Evolutionary conservation across 2,888 invertebrate species (phyloP).

Genomic region (Clunio marinus): DNA sequence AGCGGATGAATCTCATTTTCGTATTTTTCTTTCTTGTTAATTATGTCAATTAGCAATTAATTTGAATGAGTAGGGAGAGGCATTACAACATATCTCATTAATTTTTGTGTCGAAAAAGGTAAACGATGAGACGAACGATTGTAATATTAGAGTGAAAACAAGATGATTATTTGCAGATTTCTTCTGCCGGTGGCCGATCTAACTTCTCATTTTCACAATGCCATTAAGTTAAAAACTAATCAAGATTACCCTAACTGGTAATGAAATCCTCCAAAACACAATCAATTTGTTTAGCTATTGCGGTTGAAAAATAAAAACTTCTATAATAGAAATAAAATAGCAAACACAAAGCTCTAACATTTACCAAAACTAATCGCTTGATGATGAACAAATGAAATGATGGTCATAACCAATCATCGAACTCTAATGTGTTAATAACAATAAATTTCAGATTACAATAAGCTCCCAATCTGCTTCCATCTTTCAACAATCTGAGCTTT

Average conservation of each 20-base stretch:
- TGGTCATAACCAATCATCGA: conserved; percentile 11
- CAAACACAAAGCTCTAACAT: no score
- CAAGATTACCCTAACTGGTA: no score
- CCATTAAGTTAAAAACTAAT: no score
- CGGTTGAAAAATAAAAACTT: no score
- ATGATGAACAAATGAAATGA: not conserved
- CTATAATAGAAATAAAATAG: no score
- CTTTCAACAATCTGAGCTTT: conserved; percentile 32
- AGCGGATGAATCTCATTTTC: not conserved
- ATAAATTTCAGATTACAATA: conserved; percentile 35
- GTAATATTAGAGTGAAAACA: not conserved
- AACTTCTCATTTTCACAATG: no score
- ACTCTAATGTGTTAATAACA: conserved; percentile 14
- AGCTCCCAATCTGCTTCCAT: conserved; percentile 30
- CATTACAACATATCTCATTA: not conserved
- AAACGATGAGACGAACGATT: conserved; percentile 1
- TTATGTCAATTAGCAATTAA: conserved; percentile 38
- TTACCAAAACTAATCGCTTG: no score
- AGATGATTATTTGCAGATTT: conserved; percentile 24
- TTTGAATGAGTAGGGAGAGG: conserved; percentile 13
- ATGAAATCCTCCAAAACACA: no score
- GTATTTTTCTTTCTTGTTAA: conserved; percentile 27
- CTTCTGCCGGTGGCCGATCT: no score
- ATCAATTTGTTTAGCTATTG: no score
- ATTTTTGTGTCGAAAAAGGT: not conserved